Base-by-base conservation (phyloP, 2,888 invertebrate species). In the Ochropleura leucogaster region DNA sequence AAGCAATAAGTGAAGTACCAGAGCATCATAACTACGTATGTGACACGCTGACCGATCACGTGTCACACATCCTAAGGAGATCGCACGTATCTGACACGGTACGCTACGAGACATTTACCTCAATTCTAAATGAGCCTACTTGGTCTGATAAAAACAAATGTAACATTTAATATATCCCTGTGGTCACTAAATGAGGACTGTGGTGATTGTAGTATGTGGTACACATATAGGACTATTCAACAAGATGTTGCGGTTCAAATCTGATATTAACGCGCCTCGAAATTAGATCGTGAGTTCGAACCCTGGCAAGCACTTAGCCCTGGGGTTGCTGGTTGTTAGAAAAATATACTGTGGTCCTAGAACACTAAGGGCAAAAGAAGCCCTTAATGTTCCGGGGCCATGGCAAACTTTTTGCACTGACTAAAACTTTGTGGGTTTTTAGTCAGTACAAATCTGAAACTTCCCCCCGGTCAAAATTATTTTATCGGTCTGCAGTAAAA, bases 1-100 rank as follows among this genome's bases (percentile, higher is more conserved):
- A 72, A 79, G 55, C 80, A 79, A 72, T 77, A 64, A 55, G 16
- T 62, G 30, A 55, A 79, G 63, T 79, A 57, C 60, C 14, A 30
- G 77, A 49, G 62, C 66, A 49, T 5, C 47, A 30, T 14, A 60
- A 62, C 47, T 72, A 72, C 57, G 30, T 30, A 2, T 46, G 80
- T 64, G 73, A 80, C 77, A 77, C 3, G 55, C 49, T 76, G 76
- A 76, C 76, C 76, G 49, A 64, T 18, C 77, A 80, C 77, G 80
- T 80, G 55, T n/a, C 30, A n/a, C 63, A 46, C 80, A 51, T 80
- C 59, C 42, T 42, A 57, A 59, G 72, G 10, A 75, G 62, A 10
- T 72, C 12, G 55, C 76, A 79, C 80, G 77, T 77, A 53, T 18
- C 20, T 18, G 8, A 63, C 65, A 65, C 12, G 30, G 51, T 20